A percentile compares a stretch with the other conserved stretches of the same genome.
These are phyloP conservation scores for Galemys pyrenaicus DNA, from an alignment of 2,113 vertebrate species.

Conservation along the genomic window DNA sequence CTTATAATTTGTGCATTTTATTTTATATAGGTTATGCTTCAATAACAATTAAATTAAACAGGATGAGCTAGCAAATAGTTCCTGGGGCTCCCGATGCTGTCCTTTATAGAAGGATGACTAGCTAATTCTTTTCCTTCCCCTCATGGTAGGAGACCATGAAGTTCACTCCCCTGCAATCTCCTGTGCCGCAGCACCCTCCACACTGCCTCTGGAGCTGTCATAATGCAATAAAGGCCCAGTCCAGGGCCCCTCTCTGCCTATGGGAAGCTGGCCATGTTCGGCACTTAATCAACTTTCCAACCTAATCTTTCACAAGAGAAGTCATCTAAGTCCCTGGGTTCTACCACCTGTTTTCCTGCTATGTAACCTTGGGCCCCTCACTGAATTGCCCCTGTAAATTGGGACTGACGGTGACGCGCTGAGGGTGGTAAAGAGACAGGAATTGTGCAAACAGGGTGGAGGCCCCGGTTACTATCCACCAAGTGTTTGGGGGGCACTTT, in stretches of 20 bases:
- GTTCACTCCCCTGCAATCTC: not conserved
- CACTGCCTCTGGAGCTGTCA: not conserved
- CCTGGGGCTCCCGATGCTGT: not conserved
- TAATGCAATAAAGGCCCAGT: not conserved
- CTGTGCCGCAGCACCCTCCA: not conserved
- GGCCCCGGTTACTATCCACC: not conserved
- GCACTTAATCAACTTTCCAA: not conserved
- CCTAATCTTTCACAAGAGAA: not conserved
- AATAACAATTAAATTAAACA: constrained; percentile 61
- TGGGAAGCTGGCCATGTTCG: not conserved
- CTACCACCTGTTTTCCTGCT: not conserved
- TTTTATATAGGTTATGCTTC: constrained; percentile 38
- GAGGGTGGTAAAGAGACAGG: not conserved
- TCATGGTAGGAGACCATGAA: not conserved
- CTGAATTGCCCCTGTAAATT: not conserved
- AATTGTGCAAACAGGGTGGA: not conserved
- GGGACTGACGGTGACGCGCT: not conserved
- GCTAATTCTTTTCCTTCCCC: constrained; percentile 17
- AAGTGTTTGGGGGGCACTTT: not conserved
- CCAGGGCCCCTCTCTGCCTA: not conserved
- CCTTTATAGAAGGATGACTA: not conserved
- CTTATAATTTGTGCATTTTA: not conserved
- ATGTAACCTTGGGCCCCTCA: not conserved
- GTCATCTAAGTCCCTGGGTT: not conserved
- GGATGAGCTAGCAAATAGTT: constrained; percentile 5